These are phyloP conservation scores for Tetheella fluctuosa DNA, from an alignment of 2,888 invertebrate genomes.

Conservation along the genomic window DNA sequence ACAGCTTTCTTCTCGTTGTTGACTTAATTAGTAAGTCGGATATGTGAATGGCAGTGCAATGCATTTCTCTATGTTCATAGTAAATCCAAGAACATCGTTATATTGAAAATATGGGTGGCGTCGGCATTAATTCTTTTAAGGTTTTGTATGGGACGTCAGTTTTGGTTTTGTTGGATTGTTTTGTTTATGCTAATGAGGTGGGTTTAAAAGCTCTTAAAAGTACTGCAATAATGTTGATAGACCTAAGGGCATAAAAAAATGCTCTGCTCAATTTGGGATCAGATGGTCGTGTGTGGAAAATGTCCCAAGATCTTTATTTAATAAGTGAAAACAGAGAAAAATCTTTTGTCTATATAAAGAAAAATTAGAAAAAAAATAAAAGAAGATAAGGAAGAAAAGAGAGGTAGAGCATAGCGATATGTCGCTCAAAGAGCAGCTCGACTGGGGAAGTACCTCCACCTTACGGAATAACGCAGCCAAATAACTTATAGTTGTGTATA, in stretches of 20 bases:
- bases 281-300: too few relatives aligned
- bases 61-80: conserved; percentile 63
- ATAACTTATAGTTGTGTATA: too few relatives aligned
- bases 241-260: neutral
- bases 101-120: conserved; percentile 77
- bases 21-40: conserved; percentile 83
- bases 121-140: conserved; percentile 48
- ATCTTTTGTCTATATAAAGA: too few relatives aligned
- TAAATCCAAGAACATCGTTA: conserved; percentile 78
- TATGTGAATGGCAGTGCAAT: conserved; percentile 84
- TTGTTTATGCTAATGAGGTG: conserved; percentile 31
- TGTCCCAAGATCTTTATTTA: too few relatives aligned
- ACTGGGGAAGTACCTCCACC: too few relatives aligned
- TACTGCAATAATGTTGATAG: neutral
- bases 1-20: conserved; percentile 79
- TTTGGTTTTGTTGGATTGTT: conserved; percentile 46
- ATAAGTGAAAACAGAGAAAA: too few relatives aligned
- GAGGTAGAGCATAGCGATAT: too few relatives aligned
- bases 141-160: conserved; percentile 51
- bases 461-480: too few relatives aligned
- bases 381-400: too few relatives aligned
- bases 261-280: neutral
- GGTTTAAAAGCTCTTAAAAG: neutral
- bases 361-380: too few relatives aligned
- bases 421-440: too few relatives aligned